Base-by-base conservation (phyloP, 2,113 vertebrate species). In the Falco punctatus region DNA sequence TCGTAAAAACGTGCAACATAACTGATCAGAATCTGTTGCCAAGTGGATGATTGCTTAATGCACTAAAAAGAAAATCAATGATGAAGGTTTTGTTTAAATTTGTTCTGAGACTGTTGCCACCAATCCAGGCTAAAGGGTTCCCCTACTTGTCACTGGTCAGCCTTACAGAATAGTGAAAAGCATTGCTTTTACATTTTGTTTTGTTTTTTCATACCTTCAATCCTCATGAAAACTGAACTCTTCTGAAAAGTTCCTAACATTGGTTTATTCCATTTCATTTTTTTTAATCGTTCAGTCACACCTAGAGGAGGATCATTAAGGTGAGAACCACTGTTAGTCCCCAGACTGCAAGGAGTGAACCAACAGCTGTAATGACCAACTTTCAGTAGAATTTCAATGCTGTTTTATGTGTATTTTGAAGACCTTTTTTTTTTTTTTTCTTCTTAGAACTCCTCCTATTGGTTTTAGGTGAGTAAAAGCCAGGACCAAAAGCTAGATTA, bases 81-180 rank as follows among this genome's bases (percentile, higher is more conserved):
- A 17, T 81, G 42, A 80, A 77, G 77, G 16, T 51, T 89, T 0
- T 44, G 23, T 69, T 84, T 82, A 51, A n/a, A 58, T 65, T 93
- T 94, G 19, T 86, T 97, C 90, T 93, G 96, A 96, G 94, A 95
- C 95, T 97, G 97, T 97, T 97, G 21, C 85, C 65, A 73, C 61
- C 57, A 88, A 95, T 97, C 89, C 85, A 74, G 84, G 55, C 90
- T 94, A 79, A 92, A 73, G 49, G 7, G 35, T 84, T 83, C 18
- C 42, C 21, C 3, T 67, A 15, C 12, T 86, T 58, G 54, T 84
- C 69, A 71, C 46, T 74, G 32, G 94, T 96, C 86, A 88, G 90
- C 88, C 92, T 88, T 77, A 46, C 8, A 69, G 28, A 15, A 14
- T 42, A 78, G 35, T n/a, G 26, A 75, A 90, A 90, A 83, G 4